Conservation (phyloP, 2,888 invertebrate species). For the Spodoptera exigua region DNA sequence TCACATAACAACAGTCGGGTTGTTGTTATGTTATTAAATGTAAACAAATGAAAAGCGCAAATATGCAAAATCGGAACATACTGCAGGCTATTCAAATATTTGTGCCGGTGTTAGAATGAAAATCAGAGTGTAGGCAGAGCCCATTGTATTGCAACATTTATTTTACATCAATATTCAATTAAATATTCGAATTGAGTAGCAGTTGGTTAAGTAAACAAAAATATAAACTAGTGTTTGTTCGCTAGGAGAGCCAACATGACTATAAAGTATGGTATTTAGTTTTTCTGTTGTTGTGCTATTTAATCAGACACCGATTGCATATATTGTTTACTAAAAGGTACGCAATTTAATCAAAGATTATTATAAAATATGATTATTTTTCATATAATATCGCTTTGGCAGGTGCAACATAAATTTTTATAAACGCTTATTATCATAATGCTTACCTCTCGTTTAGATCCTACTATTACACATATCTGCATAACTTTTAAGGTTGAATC, state of each 20-base stretch:
- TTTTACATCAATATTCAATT: slow-evolving; percentile 44
- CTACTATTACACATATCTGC: too few species aligned
- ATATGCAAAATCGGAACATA: slow-evolving; percentile 38
- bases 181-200: slow-evolving; percentile 40
- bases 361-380: too few species aligned
- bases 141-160: slow-evolving; percentile 34
- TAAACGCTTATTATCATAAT: too few species aligned
- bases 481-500: too few species aligned
- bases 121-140: slow-evolving; percentile 24
- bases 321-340: too few species aligned
- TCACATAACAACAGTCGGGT: too few species aligned
- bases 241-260: slow-evolving; percentile 6
- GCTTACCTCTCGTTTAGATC: too few species aligned
- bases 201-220: slow-evolving; percentile 32
- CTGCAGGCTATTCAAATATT: slow-evolving; percentile 34
- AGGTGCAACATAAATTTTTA: too few species aligned
- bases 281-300: too few species aligned
- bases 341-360: too few species aligned
- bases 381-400: too few species aligned
- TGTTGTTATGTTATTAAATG: slow-evolving; percentile 4
- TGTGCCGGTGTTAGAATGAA: slow-evolving; percentile 33
- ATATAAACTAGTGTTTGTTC: slow-evolving; percentile 26
- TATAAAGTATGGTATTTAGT: slow-evolving; percentile 1
- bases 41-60: slow-evolving; percentile 32
- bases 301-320: too few species aligned